Evolutionary conservation across 2,113 vertebrate genomes (phyloP).

Genomic region (Corythoichthys intestinalis): DNA sequence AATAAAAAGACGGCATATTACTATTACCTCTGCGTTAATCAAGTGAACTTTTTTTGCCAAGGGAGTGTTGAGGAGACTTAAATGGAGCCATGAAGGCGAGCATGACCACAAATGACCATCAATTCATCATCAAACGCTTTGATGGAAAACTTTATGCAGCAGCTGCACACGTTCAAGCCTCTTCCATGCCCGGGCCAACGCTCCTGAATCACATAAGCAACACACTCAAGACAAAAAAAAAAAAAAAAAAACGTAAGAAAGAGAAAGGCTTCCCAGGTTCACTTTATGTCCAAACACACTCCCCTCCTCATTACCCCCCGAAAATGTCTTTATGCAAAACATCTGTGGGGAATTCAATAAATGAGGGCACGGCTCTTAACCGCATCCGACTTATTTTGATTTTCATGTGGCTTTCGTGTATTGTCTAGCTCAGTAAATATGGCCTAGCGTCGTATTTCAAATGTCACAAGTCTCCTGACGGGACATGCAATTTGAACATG

Average conservation of each 20-base stretch:
- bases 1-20: neutral
- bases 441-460: conserved; percentile 59
- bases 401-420: conserved; percentile 78
- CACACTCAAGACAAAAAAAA: neutral
- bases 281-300: conserved; percentile 59
- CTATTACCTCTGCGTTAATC: neutral
- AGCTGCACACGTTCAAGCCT: conserved; percentile 21
- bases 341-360: conserved; percentile 76
- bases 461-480: conserved; percentile 54
- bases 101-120: conserved; percentile 25
- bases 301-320: conserved; percentile 55
- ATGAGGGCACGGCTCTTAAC: conserved; percentile 71
- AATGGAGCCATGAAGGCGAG: conserved; percentile 19
- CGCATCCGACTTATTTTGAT: conserved; percentile 75
- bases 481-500: conserved; percentile 51
- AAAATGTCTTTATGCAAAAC: conserved; percentile 79
- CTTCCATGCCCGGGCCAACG: conserved; percentile 26
- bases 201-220: conserved; percentile 39
- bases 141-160: conserved; percentile 9
- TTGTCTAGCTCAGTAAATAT: conserved; percentile 74
- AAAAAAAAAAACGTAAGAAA: neutral
- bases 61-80: neutral
- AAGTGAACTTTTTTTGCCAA: neutral
- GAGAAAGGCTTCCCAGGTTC: conserved; percentile 58
- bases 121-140: conserved; percentile 16